A percentile compares a stretch with the other conserved stretches of the same genome.
Conservation (phyloP, 53 echinoderm and acorn worm species). For the Holothuria scabra region DNA sequence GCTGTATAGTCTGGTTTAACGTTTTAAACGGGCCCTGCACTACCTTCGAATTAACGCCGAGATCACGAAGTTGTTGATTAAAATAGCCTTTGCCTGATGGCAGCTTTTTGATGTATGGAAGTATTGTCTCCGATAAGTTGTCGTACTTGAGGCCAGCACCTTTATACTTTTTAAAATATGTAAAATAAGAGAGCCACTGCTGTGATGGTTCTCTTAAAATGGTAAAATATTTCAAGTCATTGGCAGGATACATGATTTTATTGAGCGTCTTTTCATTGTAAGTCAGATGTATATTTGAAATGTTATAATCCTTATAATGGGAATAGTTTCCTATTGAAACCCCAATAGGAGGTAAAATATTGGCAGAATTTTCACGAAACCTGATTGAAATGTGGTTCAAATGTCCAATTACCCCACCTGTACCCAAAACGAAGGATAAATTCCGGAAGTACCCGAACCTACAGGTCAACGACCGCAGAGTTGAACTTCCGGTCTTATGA, state of each 20-base stretch:
- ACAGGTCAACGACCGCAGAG: slow-evolving; percentile 48
- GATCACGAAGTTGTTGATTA: not conserved
- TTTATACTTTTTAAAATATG: slow-evolving; percentile 15
- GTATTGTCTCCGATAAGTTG: not conserved
- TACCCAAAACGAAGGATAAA: slow-evolving; percentile 59
- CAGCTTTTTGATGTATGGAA: not conserved
- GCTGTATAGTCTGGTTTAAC: slow-evolving; percentile 36
- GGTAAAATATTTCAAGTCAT: slow-evolving; percentile 18
- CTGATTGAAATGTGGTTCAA: slow-evolving; percentile 14
- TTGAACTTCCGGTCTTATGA: slow-evolving; percentile 71
- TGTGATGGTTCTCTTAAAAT: slow-evolving; percentile 14
- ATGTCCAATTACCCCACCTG: slow-evolving; percentile 50
- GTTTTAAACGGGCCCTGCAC: not conserved
- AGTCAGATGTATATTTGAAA: slow-evolving; percentile 54
- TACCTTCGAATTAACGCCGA: not conserved
- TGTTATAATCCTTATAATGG: slow-evolving; percentile 54
- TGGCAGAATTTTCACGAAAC: not conserved
- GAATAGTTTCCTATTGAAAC: slow-evolving; percentile 35
- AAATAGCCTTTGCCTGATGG: too few species aligned
- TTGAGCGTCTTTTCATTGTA: slow-evolving; percentile 49
- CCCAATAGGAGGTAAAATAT: slow-evolving; percentile 59
- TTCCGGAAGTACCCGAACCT: slow-evolving; percentile 53
- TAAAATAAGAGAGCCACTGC: slow-evolving; percentile 23
- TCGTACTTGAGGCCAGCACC: not conserved
- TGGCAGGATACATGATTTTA: slow-evolving; percentile 45